phyloP scores from a whole-genome alignment of 2,113 vertebrate species.

The Dasyprocta punctata region DNA sequence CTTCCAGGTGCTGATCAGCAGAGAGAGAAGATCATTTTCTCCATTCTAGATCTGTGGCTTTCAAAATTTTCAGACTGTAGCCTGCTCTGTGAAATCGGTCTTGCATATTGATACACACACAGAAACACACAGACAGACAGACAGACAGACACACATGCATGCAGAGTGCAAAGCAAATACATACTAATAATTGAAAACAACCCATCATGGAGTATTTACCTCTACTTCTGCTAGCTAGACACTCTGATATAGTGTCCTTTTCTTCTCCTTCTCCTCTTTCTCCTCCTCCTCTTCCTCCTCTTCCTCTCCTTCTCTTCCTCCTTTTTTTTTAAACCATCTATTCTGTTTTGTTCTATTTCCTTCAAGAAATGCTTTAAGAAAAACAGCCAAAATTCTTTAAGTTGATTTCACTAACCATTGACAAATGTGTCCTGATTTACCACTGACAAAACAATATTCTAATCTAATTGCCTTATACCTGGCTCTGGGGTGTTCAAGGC shows the following conservation, averaged over 20 bases:
- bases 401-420: background rate
- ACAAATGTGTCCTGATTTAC: background rate
- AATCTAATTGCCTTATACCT: background rate
- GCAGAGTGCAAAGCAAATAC: background rate
- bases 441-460: background rate
- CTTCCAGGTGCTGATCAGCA: background rate
- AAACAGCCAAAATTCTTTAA: background rate
- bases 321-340: background rate
- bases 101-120: too few species aligned
- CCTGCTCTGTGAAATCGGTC: background rate
- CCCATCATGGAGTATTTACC: background rate
- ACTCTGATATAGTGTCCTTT: too few species aligned
- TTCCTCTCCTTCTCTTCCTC: background rate
- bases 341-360: background rate
- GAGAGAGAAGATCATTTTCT: background rate
- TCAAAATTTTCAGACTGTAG: background rate
- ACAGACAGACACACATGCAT: too few species aligned
- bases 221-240: fast-evolving
- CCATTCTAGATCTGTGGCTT: background rate
- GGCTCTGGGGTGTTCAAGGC: background rate
- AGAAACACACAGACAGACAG: too few species aligned
- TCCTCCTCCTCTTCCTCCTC: too few species aligned
- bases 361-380: background rate
- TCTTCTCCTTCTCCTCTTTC: too few species aligned
- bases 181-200: background rate